A percentile compares a stretch with the other conserved stretches of the same genome.
Conservation (phyloP, 1,140 invertebrate species). For the Dinoponera quadriceps region DNA sequence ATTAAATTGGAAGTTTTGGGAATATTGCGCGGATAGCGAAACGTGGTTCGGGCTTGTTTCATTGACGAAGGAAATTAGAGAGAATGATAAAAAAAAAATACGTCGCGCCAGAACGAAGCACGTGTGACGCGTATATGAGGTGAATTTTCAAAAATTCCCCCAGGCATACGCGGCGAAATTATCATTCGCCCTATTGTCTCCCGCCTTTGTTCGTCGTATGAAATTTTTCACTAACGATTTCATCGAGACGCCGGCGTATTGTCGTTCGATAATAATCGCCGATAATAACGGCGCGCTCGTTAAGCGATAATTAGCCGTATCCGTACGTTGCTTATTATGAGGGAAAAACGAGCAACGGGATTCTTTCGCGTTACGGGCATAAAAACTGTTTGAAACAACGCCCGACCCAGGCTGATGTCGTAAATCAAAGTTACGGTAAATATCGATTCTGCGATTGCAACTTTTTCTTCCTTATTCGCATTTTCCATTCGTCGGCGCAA, state of each 20-base stretch:
- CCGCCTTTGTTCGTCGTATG: neutral
- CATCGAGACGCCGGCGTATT: neutral
- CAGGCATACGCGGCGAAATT: neutral
- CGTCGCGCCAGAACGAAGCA: neutral
- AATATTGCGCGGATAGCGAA: neutral
- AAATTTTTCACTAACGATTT: slow-evolving; percentile 40
- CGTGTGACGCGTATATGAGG: neutral
- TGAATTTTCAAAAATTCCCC: neutral
- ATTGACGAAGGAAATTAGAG: too few species aligned
- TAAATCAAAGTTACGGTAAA: slow-evolving; percentile 44
- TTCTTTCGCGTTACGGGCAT: neutral
- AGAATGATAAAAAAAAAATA: neutral
- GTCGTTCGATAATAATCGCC: neutral
- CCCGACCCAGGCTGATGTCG: neutral
- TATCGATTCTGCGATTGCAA: slow-evolving; percentile 4
- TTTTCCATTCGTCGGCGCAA: neutral
- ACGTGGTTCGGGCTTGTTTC: neutral
- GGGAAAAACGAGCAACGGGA: slow-evolving; percentile 20
- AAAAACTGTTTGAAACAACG: slow-evolving; percentile 10
- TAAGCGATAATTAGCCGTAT: slow-evolving; percentile 41
- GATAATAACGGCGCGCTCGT: slow-evolving; percentile 33
- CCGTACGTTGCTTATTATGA: slow-evolving; percentile 26
- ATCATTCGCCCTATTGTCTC: neutral
- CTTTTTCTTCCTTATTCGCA: slow-evolving; percentile 10
- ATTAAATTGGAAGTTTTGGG: neutral